These are phyloP conservation scores for Zhuqinia jingwanae DNA, from an alignment of 2,888 invertebrate species.

Conservation along the genomic window DNA sequence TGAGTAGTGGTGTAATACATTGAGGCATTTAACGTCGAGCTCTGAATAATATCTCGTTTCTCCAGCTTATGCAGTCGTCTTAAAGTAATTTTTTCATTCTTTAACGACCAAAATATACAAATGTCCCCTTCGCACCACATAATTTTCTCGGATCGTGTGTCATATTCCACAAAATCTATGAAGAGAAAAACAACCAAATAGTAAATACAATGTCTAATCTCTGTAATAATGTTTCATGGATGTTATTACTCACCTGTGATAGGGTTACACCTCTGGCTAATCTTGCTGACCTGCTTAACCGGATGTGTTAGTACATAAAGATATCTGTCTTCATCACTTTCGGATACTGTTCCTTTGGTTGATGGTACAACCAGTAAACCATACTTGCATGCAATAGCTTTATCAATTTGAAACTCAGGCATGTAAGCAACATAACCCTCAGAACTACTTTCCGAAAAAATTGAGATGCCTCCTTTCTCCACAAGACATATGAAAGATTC, in stretches of 20 bases:
- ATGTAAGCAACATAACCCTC: slow-evolving; percentile 77
- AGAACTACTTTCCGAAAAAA: slow-evolving; percentile 76
- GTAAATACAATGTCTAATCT: too few species aligned
- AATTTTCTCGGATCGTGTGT: slow-evolving; percentile 71
- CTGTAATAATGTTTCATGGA: not conserved
- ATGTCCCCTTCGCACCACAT: slow-evolving; percentile 77
- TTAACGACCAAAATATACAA: slow-evolving; percentile 77
- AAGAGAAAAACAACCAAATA: too few species aligned
- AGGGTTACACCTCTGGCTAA: slow-evolving; percentile 70
- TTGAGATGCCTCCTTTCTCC: slow-evolving; percentile 78
- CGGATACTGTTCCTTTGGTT: slow-evolving; percentile 34
- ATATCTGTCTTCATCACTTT: slow-evolving; percentile 62
- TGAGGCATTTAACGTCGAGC: slow-evolving; percentile 73
- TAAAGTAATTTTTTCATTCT: slow-evolving; percentile 76
- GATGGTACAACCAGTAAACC: slow-evolving; percentile 77
- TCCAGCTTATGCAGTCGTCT: slow-evolving; percentile 71
- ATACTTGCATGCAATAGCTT: slow-evolving; percentile 71
- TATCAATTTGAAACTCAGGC: slow-evolving; percentile 78
- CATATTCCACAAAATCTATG: slow-evolving; percentile 76
- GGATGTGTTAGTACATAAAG: slow-evolving; percentile 78
- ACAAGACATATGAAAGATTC: slow-evolving; percentile 75
- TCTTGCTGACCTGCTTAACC: slow-evolving; percentile 78
- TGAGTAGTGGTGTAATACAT: slow-evolving; percentile 72
- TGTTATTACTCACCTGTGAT: slow-evolving; percentile 67
- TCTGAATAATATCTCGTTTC: slow-evolving; percentile 73